Conservation (phyloP, 2,113 vertebrate species). For the Trematocara variabile region DNA sequence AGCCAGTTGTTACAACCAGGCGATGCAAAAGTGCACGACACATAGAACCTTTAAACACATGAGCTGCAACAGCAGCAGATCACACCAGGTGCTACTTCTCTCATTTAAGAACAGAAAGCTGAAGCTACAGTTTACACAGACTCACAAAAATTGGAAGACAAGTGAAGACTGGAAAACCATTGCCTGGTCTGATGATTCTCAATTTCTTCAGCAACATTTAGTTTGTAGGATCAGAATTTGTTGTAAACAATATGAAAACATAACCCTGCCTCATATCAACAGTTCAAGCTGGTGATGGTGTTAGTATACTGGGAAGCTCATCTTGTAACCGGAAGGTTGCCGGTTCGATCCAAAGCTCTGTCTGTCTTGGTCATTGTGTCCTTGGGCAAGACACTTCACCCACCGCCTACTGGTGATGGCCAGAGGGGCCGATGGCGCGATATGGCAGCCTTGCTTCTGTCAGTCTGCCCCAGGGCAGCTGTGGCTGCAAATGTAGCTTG, state of each 20-base stretch:
- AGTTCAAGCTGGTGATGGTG: not conserved
- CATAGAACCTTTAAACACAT: not conserved
- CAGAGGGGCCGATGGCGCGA: fast-evolving
- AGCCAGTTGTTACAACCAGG: not conserved
- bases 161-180: not conserved
- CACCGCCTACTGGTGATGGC: not conserved
- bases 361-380: not conserved
- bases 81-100: not conserved
- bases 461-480: not conserved
- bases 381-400: not conserved
- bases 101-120: not conserved
- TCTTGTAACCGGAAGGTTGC: not conserved
- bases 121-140: not conserved
- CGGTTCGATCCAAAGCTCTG: not conserved
- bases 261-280: not conserved
- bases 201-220: not conserved
- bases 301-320: not conserved
- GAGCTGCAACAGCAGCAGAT: not conserved
- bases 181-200: not conserved
- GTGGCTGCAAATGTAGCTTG: not conserved
- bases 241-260: not conserved
- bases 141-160: not conserved
- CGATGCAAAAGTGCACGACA: not conserved
- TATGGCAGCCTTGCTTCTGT: not conserved
- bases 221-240: not conserved